These are phyloP conservation scores for Columbina picui DNA, from an alignment of 2,113 vertebrate genomes.

Conservation along the genomic window DNA sequence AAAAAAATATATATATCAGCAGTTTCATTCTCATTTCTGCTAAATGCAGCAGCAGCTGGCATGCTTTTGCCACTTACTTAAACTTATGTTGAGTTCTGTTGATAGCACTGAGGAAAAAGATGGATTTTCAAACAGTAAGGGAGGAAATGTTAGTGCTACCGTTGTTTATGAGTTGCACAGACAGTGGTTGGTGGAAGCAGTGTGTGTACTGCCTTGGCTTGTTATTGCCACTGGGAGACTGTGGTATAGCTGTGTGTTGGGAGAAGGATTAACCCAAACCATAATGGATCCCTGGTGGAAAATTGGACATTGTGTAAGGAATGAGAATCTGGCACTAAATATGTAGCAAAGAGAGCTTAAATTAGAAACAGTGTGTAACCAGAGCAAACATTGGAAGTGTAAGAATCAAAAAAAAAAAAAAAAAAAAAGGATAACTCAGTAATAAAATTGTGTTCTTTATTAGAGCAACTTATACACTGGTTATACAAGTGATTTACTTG, in stretches of 20 bases:
- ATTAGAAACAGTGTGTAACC: background rate
- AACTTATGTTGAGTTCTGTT: background rate
- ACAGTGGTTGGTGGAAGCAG: background rate
- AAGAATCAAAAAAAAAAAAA: background rate
- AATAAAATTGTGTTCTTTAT: background rate
- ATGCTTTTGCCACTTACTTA: background rate
- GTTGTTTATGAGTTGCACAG: background rate
- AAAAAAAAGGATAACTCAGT: background rate
- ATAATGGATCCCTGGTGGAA: constrained; percentile 33
- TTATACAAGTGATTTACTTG: background rate
- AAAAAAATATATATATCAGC: background rate
- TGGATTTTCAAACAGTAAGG: background rate
- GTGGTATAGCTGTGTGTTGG: constrained; percentile 1
- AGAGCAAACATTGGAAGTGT: background rate
- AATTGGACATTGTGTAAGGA: background rate
- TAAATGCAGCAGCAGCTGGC: background rate
- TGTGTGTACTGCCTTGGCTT: background rate
- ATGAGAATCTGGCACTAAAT: background rate
- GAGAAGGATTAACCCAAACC: constrained; percentile 42
- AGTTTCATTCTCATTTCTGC: background rate
- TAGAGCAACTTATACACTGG: background rate
- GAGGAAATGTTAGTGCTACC: background rate
- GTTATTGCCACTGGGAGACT: constrained; percentile 22
- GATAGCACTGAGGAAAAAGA: background rate
- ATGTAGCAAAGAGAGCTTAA: background rate